Evolutionary conservation across 2,113 vertebrate species (phyloP), one percentile per base, ranked within the genome.

Genomic region (Erythrocercus mccallii): DNA sequence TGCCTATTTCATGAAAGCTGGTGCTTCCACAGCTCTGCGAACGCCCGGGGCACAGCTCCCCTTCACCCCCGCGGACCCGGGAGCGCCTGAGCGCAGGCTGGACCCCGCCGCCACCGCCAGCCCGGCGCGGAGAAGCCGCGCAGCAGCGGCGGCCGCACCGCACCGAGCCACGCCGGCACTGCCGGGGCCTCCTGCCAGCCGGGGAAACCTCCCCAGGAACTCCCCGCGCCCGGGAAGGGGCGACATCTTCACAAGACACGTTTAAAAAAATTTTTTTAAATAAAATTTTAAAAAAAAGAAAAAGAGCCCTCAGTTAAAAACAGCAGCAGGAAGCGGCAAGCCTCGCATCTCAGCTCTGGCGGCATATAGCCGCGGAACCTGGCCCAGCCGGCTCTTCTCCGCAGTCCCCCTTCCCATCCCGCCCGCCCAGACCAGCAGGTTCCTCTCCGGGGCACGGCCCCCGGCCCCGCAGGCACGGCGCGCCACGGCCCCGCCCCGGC

Each of bases 1-100:
- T 3, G 54, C 23, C 42, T 0, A 0, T 14, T 9, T 4, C 27
- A 1, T 0, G 20, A 1, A 2, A 38, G n/a, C 50, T 4, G 47
- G 23, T 3, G n/a, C 37, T 31, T 1, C 3, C 2, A 1, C 47
- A 11, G 33, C 57, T 0, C 62, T 3, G 2, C 30, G 1, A 8
- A 1, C 0, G 9, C 24, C 47, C 53, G 1, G 28, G 48, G 21
- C 57, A 12, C 28, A 3, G 57, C 33, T 15, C 19, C 31, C 24
- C 13, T 10, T 6, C 2, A 8, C 1, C 35, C 21, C 45, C 9
- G 6, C 18, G 5, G 11, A 1, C 14, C 4, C 8, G 5, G 38
- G 38, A 40, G 38, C 38, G 38, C 38, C 38, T 40, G 38, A 40
- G 38, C 38, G 38, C 38, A 40, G 38, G 38, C 38, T 9, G 19